phyloP scores from a whole-genome alignment of 1,140 invertebrate species.

The Anastrepha obliqua region DNA sequence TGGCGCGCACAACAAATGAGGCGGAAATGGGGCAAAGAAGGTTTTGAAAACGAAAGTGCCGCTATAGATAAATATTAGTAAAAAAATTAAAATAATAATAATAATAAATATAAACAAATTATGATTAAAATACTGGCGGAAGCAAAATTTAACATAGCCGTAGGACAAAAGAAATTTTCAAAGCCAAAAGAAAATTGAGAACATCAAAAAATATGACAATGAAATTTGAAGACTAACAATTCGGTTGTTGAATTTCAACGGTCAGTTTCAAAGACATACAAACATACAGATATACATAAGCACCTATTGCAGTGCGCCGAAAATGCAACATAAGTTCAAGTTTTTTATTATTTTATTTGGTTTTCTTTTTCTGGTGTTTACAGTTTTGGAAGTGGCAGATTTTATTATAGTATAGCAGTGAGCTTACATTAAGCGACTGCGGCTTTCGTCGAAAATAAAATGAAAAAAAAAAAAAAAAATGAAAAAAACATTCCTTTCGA shows the following conservation, averaged over 20 bases:
- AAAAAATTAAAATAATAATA: neutral
- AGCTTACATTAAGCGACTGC: neutral
- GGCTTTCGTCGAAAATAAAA: neutral
- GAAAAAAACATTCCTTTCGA: neutral
- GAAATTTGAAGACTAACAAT: neutral
- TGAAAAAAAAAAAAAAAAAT: neutral
- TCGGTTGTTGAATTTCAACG: too few species aligned
- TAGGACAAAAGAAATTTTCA: neutral
- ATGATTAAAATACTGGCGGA: neutral
- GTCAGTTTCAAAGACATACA: too few species aligned
- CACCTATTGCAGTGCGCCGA: neutral
- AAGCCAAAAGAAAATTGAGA: neutral
- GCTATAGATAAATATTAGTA: too few species aligned
- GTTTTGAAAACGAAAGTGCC: constrained; percentile 38
- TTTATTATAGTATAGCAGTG: neutral
- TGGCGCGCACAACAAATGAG: neutral
- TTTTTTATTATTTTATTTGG: neutral
- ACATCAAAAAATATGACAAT: constrained; percentile 19
- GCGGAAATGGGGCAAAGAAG: neutral
- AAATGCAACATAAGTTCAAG: constrained; percentile 42
- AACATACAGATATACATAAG: too few species aligned
- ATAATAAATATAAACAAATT: constrained; percentile 9
- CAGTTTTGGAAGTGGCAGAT: neutral
- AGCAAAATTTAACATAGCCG: neutral
- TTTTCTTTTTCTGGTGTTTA: neutral